A percentile compares a stretch with the other conserved stretches of the same genome.
Conservation (phyloP, 2,888 invertebrate genomes). For the Cyrtodaria siliqua region DNA sequence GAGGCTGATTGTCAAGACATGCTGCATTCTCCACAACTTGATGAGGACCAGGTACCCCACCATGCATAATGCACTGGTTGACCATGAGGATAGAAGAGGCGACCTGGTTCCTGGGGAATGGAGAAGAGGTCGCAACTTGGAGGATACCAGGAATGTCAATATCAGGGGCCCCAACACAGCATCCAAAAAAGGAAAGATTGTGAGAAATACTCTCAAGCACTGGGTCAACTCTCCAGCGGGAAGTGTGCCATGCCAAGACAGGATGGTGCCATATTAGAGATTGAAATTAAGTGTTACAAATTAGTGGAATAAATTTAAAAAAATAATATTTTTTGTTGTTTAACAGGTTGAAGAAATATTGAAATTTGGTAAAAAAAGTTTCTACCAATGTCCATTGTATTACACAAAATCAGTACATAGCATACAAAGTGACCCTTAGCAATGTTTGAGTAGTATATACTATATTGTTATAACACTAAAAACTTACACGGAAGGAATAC, state of each 20-base stretch:
- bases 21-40: slow-evolving; percentile 33
- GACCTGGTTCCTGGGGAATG: slow-evolving; percentile 10
- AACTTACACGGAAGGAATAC: slow-evolving; percentile 1
- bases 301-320: no score
- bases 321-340: no score
- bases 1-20: slow-evolving; percentile 24
- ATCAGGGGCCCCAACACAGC: no score
- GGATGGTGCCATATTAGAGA: no score
- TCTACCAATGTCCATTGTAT: no score
- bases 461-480: not conserved
- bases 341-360: no score
- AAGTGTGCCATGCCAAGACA: no score
- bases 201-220: slow-evolving; percentile 38
- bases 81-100: not conserved
- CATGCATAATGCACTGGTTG: slow-evolving; percentile 28
- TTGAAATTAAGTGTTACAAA: no score
- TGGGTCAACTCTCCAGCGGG: slow-evolving; percentile 25
- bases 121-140: slow-evolving; percentile 3
- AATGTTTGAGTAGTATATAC: not conserved
- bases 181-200: slow-evolving; percentile 30
- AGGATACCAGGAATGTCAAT: no score
- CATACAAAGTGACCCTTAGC: no score
- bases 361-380: no score
- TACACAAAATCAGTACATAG: no score
- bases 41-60: slow-evolving; percentile 45